Evolutionary conservation across 2,888 invertebrate species (phyloP), one percentile per base, ranked within the genome.

Genomic region (Andricus curvator): DNA sequence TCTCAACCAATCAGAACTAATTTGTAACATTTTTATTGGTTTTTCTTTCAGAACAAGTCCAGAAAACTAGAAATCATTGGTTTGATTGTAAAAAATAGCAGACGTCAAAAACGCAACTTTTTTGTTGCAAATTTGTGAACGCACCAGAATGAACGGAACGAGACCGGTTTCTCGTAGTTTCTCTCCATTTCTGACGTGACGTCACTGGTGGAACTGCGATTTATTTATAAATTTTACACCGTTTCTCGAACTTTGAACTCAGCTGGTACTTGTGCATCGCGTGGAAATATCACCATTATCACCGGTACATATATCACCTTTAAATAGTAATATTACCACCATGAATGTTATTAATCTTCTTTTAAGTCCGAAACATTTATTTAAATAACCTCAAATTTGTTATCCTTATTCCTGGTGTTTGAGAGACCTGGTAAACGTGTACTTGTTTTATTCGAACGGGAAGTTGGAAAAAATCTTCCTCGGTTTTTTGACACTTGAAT

Each of bases 211-310:
- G 33, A 74, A 67, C 51, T 20, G 22, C 77, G 56, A 79, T 84
- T 83, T 85, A 84, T 85, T 81, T 85, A 85, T 85, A 85, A 83
- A 82, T 78, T 82, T 81, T 74, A 80, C 83, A 82, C 83, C 77
- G 48, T 78, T 82, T 81, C 29, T 41, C 33, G 82, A 80, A 83
- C 84, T 84, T 86, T 83, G 82, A 84, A 83, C 82, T 78, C 2
- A 48, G 11, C 79, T 56, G 60, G 37, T n/a, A 68, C 11, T 68
- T 77, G 60, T 77, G 20, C 44, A 41, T 41, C 29, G 41, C 25
- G 5, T 51, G 33, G 64, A 74, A 29, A 25, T 8, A 66, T 60
- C 56, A 41, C 37, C 56, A 33, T 41, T 48, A 68, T 37, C 29
- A 22, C 33, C 22, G 44, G 41, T 74, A 33, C 44, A 74, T 44